phyloP scores from a whole-genome alignment of 2,888 invertebrate species.

The Philonicus albiceps region DNA sequence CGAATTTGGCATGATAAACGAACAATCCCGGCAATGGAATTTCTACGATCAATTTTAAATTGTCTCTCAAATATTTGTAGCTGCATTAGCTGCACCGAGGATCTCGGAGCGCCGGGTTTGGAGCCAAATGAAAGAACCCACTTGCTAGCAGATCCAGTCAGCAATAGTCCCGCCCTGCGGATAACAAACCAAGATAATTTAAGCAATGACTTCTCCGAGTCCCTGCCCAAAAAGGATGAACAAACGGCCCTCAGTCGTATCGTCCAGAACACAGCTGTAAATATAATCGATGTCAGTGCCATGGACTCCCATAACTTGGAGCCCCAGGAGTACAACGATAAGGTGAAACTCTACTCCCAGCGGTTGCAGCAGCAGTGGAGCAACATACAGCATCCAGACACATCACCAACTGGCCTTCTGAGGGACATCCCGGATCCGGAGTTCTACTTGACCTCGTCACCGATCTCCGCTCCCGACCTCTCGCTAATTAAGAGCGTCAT shows the following conservation, averaged over 20 bases:
- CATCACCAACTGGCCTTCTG: slow-evolving; percentile 64
- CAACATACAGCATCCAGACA: slow-evolving; percentile 58
- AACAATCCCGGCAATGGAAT: slow-evolving; percentile 56
- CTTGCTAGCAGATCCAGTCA: slow-evolving; percentile 78
- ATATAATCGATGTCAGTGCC: slow-evolving; percentile 94
- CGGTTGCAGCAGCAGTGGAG: slow-evolving; percentile 66
- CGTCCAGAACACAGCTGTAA: slow-evolving; percentile 90
- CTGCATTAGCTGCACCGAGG: slow-evolving; percentile 60
- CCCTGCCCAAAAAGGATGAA: slow-evolving; percentile 82
- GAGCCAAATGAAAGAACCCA: slow-evolving; percentile 79
- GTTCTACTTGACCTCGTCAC: slow-evolving; percentile 70
- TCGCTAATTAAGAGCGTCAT: slow-evolving; percentile 77
- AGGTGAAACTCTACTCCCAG: slow-evolving; percentile 75
- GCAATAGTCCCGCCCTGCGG: slow-evolving; percentile 76
- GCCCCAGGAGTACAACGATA: slow-evolving; percentile 86
- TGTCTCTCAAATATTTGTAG: slow-evolving; percentile 58
- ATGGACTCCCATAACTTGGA: slow-evolving; percentile 88
- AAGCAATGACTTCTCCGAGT: slow-evolving; percentile 69
- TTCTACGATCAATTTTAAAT: slow-evolving; percentile 56
- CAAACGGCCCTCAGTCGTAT: slow-evolving; percentile 90
- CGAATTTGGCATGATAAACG: background rate
- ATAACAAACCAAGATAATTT: slow-evolving; percentile 77
- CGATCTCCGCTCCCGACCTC: slow-evolving; percentile 71
- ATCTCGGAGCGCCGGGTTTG: slow-evolving; percentile 55
- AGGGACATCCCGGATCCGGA: slow-evolving; percentile 80